Base-by-base conservation (phyloP, 1,140 invertebrate species). In the Arion vulgaris region DNA sequence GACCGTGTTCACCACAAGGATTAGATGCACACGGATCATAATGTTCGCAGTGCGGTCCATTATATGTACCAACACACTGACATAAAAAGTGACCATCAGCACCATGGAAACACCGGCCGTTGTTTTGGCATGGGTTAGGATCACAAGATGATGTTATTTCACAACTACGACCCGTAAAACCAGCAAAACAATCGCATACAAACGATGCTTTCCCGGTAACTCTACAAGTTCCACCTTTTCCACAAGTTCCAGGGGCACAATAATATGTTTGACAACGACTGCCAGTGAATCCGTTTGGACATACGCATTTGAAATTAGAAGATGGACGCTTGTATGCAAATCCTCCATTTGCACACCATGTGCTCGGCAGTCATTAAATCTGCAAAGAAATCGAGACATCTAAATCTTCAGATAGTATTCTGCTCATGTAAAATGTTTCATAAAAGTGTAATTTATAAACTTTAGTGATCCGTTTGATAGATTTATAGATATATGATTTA, bases 271-370 rank as follows among this genome's bases (percentile, higher is more conserved):
- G 49, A 36, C 76, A 78, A 1, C 34, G 13, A 5, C 23, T n/a
- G 5, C 76, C 76, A 4, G 32, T 38, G 23, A 66, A 78, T 5
- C 76, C 76, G 34, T 9, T 62, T 13, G 51, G 76, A 57, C 76
- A 78, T 23, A 68, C n/a, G 26, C 76, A 78, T 0, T 0, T 26
- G 76, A 62, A 78, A 5, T 1, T 11, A 26, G 23, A 2, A 53
- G 19, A 38, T 2, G 34, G 15, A 5, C 28, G 51, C 15, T 38
- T 57, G 32, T 78, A 57, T 9, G 26, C 7, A 15, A 57, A 38
- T 23, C 76, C 76, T 2, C 34, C 26, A 41, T 78, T 78, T 5
- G 17, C 32, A 45, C 76, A 78, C 76, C 76, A 32, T 78, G 76
- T n/a, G 53, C 53, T 36, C 76, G 5, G 57, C 76, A 78, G 57